These are phyloP conservation scores for Pantherophis vulpinus DNA, from an alignment of 2,797 vertebrate species.

Conservation along the genomic window DNA sequence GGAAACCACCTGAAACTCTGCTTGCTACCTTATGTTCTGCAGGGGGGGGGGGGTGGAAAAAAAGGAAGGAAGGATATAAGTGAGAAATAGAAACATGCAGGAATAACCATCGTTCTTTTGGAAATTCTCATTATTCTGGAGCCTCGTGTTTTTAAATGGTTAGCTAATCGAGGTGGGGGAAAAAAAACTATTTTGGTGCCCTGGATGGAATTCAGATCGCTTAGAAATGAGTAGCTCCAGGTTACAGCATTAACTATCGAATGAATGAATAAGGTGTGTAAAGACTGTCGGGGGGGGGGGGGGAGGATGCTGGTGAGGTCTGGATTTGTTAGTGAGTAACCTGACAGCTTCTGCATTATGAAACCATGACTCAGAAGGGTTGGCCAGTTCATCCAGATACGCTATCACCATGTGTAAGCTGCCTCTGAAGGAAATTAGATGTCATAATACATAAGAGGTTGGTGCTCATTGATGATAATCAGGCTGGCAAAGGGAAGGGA, in stretches of 20 bases:
- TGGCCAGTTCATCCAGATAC: not conserved
- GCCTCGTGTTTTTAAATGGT: not conserved
- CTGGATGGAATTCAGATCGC: not conserved
- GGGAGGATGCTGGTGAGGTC: not conserved
- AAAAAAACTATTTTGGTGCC: too few relatives aligned
- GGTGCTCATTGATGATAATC: not conserved
- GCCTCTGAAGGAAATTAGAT: not conserved
- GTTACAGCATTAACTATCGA: not conserved
- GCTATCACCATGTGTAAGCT: not conserved
- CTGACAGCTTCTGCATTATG: not conserved
- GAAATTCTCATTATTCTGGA: not conserved
- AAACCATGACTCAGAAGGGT: not conserved
- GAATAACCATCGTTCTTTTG: not conserved
- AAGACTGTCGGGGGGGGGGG: not conserved
- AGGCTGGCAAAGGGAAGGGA: not conserved
- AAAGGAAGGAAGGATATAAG: not conserved
- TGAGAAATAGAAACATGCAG: not conserved
- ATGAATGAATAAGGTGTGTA: not conserved
- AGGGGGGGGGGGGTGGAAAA: too few relatives aligned
- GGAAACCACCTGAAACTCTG: not conserved
- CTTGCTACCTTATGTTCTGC: not conserved
- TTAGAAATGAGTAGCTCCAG: not conserved
- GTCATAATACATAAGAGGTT: too few relatives aligned
- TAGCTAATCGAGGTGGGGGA: not conserved
- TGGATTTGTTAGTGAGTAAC: not conserved